Conservation (phyloP, 2,113 vertebrate species). For the Craseonycteris thonglongyai region DNA sequence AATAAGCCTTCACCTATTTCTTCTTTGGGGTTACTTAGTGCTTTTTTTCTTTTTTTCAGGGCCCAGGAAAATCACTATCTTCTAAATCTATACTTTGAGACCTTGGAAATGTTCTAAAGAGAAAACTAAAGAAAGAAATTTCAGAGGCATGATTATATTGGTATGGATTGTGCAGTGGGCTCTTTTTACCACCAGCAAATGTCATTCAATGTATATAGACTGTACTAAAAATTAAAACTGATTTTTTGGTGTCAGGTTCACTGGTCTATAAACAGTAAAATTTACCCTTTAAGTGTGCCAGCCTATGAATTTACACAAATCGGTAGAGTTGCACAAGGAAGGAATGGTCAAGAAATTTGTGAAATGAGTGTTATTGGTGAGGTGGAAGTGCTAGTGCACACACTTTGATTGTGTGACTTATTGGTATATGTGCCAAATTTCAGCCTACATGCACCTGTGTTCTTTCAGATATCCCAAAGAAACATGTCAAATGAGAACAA, state of each 20-base stretch:
- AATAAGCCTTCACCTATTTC: conserved; percentile 25
- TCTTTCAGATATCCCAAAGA: too few species aligned
- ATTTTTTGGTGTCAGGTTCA: background rate
- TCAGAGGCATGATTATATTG: background rate
- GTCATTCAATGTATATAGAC: background rate
- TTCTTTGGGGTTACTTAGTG: background rate
- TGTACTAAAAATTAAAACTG: background rate
- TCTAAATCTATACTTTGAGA: background rate
- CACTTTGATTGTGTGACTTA: too few species aligned
- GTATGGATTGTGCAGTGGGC: background rate
- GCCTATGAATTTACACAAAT: background rate
- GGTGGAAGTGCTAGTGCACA: too few species aligned
- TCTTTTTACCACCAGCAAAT: background rate
- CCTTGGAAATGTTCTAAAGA: background rate
- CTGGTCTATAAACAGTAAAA: background rate
- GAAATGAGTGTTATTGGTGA: too few species aligned
- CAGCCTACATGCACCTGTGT: too few species aligned
- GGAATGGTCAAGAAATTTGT: too few species aligned
- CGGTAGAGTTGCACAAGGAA: background rate
- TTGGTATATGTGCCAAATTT: too few species aligned
- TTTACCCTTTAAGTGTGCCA: background rate
- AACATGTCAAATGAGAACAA: too few species aligned
- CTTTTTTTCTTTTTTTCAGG: background rate
- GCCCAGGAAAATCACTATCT: background rate
- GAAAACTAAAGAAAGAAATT: background rate